These are phyloP conservation scores for Eupithecia subfuscata DNA, from an alignment of 2,888 invertebrate species.

Conservation along the genomic window DNA sequence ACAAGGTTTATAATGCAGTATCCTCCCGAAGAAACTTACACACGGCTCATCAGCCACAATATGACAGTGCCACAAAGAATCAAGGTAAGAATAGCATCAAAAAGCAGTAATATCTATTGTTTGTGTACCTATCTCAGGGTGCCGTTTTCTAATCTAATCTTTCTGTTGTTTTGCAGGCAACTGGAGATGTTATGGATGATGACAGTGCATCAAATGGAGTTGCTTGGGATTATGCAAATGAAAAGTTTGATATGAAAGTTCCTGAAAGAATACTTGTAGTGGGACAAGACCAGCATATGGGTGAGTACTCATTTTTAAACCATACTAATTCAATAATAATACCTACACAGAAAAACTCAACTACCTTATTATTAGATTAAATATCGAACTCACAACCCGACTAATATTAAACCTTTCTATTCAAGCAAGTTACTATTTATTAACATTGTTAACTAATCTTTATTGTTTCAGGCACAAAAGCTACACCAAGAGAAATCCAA, in stretches of 20 bases:
- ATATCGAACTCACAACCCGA: not conserved
- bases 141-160: not conserved
- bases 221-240: conserved; percentile 87
- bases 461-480: conserved; percentile 87
- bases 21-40: conserved; percentile 77
- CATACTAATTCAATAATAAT: not conserved
- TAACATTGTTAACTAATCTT: not conserved
- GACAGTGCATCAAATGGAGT: conserved; percentile 86
- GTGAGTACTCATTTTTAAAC: conserved; percentile 57
- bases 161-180: conserved; percentile 78
- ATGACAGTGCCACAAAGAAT: conserved; percentile 82
- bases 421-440: not conserved
- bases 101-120: not conserved
- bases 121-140: not conserved
- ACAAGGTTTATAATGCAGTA: conserved; percentile 65
- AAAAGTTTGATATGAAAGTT: conserved; percentile 95
- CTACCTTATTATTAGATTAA: not conserved
- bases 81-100: conserved; percentile 59
- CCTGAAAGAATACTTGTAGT: conserved; percentile 96
- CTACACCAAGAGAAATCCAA: conserved; percentile 93
- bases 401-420: not conserved
- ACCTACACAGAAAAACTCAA: not conserved
- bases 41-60: conserved; percentile 79
- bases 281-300: conserved; percentile 89
- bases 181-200: conserved; percentile 87